Conservation (phyloP, 2,888 invertebrate species). For the Nineta flava region DNA sequence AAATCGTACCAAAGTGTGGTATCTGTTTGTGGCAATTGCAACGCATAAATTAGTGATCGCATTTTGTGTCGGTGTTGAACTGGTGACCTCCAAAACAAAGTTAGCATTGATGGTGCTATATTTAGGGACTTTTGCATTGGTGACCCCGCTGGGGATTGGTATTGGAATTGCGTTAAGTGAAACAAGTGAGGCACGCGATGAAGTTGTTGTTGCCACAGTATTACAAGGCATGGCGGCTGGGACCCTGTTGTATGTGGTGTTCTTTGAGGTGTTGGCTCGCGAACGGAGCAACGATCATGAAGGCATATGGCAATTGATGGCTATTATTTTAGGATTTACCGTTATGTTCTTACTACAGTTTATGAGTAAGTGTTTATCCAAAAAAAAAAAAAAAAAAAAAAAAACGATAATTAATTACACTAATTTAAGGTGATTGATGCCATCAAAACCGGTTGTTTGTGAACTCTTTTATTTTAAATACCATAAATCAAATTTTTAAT, state of each 20-base stretch:
- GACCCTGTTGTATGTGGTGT: constrained; percentile 63
- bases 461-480: too few species aligned
- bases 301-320: constrained; percentile 36
- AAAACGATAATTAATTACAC: too few species aligned
- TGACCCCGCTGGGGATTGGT: constrained; percentile 48
- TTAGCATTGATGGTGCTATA: constrained; percentile 33
- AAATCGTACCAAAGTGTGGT: constrained; percentile 38
- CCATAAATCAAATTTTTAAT: too few species aligned
- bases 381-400: neutral
- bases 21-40: constrained; percentile 45
- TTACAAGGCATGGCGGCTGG: constrained; percentile 62
- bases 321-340: constrained; percentile 38
- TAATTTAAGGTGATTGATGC: too few species aligned
- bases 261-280: constrained; percentile 64
- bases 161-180: constrained; percentile 39
- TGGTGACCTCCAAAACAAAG: constrained; percentile 36
- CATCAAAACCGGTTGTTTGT: too few species aligned
- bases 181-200: constrained; percentile 21
- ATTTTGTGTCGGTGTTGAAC: constrained; percentile 48
- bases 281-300: constrained; percentile 42
- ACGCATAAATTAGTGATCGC: constrained; percentile 50
- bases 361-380: constrained; percentile 22
- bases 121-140: constrained; percentile 44
- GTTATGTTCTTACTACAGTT: constrained; percentile 37
- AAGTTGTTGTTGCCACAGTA: constrained; percentile 32